Conservation (phyloP, 2,113 vertebrate genomes). For the Naja naja region DNA sequence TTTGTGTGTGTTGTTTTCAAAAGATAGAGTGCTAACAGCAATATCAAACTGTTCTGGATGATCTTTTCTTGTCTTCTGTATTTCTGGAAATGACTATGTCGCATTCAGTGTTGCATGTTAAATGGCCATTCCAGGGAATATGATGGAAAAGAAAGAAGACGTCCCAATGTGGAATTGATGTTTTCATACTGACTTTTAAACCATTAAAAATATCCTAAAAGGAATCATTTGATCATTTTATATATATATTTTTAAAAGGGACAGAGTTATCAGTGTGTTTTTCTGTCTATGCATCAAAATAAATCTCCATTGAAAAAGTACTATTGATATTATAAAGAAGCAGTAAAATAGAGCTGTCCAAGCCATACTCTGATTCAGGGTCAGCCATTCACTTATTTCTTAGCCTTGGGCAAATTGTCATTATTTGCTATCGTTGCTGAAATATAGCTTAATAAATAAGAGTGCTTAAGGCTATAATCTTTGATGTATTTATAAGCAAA, state of each 20-base stretch:
- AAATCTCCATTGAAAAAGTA: background rate
- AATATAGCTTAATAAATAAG: background rate
- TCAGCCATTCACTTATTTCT: background rate
- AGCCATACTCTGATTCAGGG: background rate
- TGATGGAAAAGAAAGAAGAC: background rate
- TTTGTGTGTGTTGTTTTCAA: background rate
- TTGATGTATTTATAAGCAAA: background rate
- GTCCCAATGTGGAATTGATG: background rate
- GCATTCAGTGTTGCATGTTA: background rate
- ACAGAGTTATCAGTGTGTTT: background rate
- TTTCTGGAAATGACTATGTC: background rate
- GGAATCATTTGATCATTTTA: background rate
- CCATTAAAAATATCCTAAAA: background rate
- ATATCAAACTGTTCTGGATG: background rate
- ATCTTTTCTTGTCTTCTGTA: background rate
- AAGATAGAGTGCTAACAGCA: background rate
- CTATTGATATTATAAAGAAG: background rate
- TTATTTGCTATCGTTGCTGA: background rate
- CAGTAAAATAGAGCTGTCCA: background rate
- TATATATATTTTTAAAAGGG: background rate
- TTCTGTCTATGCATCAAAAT: background rate
- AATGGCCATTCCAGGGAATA: background rate
- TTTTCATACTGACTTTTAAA: background rate
- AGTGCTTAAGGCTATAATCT: background rate
- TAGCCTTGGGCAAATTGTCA: background rate